A percentile compares a stretch with the other conserved stretches of the same genome.
These are phyloP conservation scores for Diprion similis DNA, from an alignment of 1,140 invertebrate genomes.

Conservation along the genomic window DNA sequence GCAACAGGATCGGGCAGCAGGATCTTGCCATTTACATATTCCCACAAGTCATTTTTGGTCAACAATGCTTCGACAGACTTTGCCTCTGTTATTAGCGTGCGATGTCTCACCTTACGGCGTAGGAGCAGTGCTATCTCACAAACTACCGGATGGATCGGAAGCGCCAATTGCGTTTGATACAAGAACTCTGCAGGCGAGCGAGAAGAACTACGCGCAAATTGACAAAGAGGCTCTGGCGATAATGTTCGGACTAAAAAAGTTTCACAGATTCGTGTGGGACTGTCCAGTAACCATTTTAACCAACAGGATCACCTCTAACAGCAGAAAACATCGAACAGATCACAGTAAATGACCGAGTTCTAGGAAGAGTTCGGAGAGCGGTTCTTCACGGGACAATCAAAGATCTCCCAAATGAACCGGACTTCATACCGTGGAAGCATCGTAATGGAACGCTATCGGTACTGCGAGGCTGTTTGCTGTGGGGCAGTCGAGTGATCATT, in stretches of 20 bases:
- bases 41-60: slow-evolving; percentile 36
- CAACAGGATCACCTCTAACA: slow-evolving; percentile 9
- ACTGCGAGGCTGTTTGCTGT: slow-evolving; percentile 21
- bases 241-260: slow-evolving; percentile 54
- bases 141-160: slow-evolving; percentile 34
- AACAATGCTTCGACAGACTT: slow-evolving; percentile 35
- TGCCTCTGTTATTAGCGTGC: too few relatives aligned
- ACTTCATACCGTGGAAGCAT: neutral
- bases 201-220: slow-evolving; percentile 57
- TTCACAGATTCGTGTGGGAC: slow-evolving; percentile 56
- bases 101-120: slow-evolving; percentile 46
- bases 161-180: slow-evolving; percentile 50
- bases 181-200: slow-evolving; percentile 42
- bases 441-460: slow-evolving; percentile 26
- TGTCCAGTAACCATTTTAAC: slow-evolving; percentile 46
- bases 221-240: slow-evolving; percentile 59
- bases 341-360: slow-evolving; percentile 14
- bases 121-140: slow-evolving; percentile 48
- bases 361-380: slow-evolving; percentile 12
- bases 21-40: slow-evolving; percentile 28
- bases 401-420: slow-evolving; percentile 8
- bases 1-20: slow-evolving; percentile 10
- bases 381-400: slow-evolving; percentile 8
- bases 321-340: slow-evolving; percentile 10
- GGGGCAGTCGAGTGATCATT: slow-evolving; percentile 37